Evolutionary conservation across 2,888 invertebrate species (phyloP).

Genomic region (Tenodera sinensis): DNA sequence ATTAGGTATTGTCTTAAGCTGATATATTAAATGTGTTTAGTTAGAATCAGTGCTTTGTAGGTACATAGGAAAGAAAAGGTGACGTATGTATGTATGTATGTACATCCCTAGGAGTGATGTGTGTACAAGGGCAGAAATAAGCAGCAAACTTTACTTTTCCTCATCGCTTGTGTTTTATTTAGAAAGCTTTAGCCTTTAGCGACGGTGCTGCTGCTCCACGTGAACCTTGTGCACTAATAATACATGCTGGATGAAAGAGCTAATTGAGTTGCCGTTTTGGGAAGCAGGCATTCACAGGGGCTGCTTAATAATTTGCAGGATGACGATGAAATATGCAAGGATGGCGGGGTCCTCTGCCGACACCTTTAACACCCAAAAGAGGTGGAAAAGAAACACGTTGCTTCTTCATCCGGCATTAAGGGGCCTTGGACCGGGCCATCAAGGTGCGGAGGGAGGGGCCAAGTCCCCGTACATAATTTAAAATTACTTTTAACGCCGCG

Average conservation of each 20-base stretch:
- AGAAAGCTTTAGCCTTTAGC: constrained; percentile 15
- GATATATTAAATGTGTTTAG: too few relatives aligned
- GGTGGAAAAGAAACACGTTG: constrained; percentile 9
- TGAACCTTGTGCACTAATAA: constrained; percentile 25
- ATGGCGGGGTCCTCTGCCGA: constrained; percentile 14
- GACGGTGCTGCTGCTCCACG: background rate
- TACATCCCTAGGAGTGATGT: background rate
- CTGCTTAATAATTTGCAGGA: constrained; percentile 30
- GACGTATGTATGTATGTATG: too few relatives aligned
- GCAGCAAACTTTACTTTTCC: constrained; percentile 12
- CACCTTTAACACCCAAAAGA: constrained; percentile 26
- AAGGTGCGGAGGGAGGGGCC: constrained; percentile 19
- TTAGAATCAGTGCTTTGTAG: too few relatives aligned
- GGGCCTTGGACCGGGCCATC: constrained; percentile 26
- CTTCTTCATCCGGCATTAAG: constrained; percentile 27
- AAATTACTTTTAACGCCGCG: constrained; percentile 33
- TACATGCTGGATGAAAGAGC: constrained; percentile 33
- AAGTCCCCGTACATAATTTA: constrained; percentile 32
- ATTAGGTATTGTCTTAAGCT: too few relatives aligned
- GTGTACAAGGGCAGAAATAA: constrained; percentile 3
- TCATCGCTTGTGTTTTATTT: constrained; percentile 28
- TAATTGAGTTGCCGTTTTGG: constrained; percentile 34
- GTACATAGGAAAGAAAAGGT: too few relatives aligned
- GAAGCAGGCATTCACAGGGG: constrained; percentile 31
- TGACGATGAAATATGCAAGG: constrained; percentile 31